Percentiles rank a stretch among this genome's conserved stretches.
These are phyloP conservation scores for Acanthosoma haemorrhoidale DNA, from an alignment of 2,888 invertebrate genomes.

Conservation along the genomic window DNA sequence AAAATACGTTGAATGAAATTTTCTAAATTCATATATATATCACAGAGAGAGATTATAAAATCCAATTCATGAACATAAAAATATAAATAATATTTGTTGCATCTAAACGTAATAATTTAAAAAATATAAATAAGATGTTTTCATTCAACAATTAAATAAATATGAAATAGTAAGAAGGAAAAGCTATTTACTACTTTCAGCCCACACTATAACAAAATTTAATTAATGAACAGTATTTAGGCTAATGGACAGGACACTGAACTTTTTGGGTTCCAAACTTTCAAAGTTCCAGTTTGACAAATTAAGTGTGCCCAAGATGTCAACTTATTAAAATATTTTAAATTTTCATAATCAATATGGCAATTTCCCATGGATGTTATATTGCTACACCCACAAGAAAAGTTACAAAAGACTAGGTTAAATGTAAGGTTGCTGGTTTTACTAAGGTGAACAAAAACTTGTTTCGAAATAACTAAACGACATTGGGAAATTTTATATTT, in stretches of 20 bases:
- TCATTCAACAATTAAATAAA: background rate
- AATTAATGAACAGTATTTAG: too few species aligned
- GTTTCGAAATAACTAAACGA: background rate
- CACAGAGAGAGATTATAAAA: too few species aligned
- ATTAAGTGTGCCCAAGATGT: background rate
- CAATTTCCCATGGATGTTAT: background rate
- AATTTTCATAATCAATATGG: background rate
- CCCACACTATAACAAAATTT: too few species aligned
- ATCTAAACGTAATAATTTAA: background rate
- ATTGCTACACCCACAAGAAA: background rate
- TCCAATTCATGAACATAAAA: too few species aligned
- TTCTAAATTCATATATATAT: background rate
- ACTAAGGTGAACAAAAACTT: background rate
- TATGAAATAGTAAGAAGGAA: too few species aligned
- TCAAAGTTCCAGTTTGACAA: too few species aligned
- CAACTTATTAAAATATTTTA: background rate
- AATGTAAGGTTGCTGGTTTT: background rate
- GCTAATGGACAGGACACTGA: too few species aligned
- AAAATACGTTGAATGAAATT: background rate
- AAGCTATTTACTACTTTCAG: too few species aligned
- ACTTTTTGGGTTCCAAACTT: too few species aligned
- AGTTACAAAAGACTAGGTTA: background rate
- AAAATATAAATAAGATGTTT: background rate
- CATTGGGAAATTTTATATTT: background rate
- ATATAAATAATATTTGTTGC: background rate